Evolutionary conservation across 2,797 vertebrate genomes (phyloP), one percentile per base, ranked within the genome.

Genomic region (Semotilus atromaculatus): DNA sequence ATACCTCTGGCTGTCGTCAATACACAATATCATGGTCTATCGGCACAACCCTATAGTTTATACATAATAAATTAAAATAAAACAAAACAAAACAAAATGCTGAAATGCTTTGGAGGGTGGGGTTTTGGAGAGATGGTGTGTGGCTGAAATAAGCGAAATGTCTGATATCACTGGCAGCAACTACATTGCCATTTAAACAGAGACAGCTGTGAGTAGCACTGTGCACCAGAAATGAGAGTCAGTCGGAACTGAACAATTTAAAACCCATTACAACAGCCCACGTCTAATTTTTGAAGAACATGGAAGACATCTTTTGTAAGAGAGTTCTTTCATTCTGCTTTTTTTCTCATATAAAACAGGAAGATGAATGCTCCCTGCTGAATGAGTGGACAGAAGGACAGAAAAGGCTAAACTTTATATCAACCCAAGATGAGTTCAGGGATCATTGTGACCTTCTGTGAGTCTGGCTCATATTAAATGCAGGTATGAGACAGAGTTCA

Each of bases 191-290:
- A 64, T 79, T 79, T 64, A 64, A 62, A 64, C 26, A 45, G 58
- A 45, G 23, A 13, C 38, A 4, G 36, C 6, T 19, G 45, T 23
- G 48, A 23, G 31, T 40, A 81, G 34, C 34, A 81, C 45, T 55
- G 31, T 70, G 40, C 79, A 81, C 34, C 34, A 55, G 36, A 68
- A 80, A 53, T 38, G 48, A 38, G 64, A 81, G 36, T 58, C 45
- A n/a, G n/a, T 43, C 23, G 4, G 36, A 77, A 60, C 38, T 29
- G 36, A 77, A 62, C n/a, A 29, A 77, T 62, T 62, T 77, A 77
- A 77, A 77, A 62, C 14, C 55, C 36, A 43, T 62, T 77, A 77
- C 55, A 11, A 62, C 16, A 40, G 66, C 31, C 48, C 48, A 70
- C 34, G 1, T 70, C 23, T 70, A 23, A 68, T 81, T 81, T 55